phyloP scores from a whole-genome alignment of 1,140 invertebrate species.

The Polypedilum vanderplanki region DNA sequence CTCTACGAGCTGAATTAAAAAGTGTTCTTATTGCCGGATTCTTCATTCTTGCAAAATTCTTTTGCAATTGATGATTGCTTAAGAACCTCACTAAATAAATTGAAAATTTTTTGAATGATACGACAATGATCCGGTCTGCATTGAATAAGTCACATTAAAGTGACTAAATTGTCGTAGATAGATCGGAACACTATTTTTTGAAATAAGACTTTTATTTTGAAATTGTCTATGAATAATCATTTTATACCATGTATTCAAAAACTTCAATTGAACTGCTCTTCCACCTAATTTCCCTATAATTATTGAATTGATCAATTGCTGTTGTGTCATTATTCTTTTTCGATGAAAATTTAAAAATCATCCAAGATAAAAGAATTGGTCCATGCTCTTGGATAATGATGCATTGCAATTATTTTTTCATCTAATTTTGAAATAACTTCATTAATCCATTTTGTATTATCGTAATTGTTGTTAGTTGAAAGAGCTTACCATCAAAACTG shows the following conservation, averaged over 20 bases:
- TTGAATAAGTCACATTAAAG: conserved; percentile 59
- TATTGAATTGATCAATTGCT: conserved; percentile 31
- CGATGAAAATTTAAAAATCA: conserved; percentile 46
- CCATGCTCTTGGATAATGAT: conserved; percentile 52
- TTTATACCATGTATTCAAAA: conserved; percentile 52
- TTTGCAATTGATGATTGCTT: conserved; percentile 49
- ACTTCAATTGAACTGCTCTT: conserved; percentile 56
- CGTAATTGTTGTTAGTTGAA: background rate
- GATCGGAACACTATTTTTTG: conserved; percentile 47
- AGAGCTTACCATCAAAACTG: conserved; percentile 35
- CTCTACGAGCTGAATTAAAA: conserved; percentile 54
- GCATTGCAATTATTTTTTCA: conserved; percentile 45
- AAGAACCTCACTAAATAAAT: conserved; percentile 51
- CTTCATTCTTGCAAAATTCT: conserved; percentile 52
- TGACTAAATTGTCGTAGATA: conserved; percentile 52
- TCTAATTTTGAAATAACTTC: conserved; percentile 47
- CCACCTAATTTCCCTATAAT: conserved; percentile 56
- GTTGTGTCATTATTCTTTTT: conserved; percentile 29
- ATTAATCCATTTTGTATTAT: conserved; percentile 43
- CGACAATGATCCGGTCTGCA: conserved; percentile 52
- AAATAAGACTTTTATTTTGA: conserved; percentile 38
- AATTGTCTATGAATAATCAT: conserved; percentile 46
- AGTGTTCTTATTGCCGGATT: conserved; percentile 47
- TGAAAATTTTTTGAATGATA: conserved; percentile 52
- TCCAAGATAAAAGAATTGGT: conserved; percentile 57